These are phyloP conservation scores for Umimayanthus chanpuru DNA, from an alignment of 92 coral and sea anemone genomes.

Conservation along the genomic window DNA sequence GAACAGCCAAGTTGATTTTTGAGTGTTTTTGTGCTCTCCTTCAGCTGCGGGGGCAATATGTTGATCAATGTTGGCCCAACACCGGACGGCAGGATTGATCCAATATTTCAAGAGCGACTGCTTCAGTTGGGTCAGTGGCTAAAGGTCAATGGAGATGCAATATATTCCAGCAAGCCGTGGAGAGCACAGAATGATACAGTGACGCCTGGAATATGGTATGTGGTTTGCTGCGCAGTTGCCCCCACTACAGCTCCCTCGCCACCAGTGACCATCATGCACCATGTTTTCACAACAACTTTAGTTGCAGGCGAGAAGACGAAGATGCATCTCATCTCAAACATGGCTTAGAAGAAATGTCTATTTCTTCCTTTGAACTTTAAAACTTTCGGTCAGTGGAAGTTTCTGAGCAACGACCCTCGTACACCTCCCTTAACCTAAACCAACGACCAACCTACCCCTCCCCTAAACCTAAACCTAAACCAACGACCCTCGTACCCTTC, in stretches of 20 bases:
- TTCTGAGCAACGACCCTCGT: too few species aligned
- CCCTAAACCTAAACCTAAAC: too few species aligned
- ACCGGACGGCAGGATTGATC: slow-evolving; percentile 83
- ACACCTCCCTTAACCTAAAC: too few species aligned
- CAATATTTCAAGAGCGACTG: slow-evolving; percentile 89
- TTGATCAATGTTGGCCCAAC: slow-evolving; percentile 96
- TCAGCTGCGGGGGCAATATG: slow-evolving; percentile 94
- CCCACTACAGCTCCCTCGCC: neutral
- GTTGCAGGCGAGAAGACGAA: too few species aligned
- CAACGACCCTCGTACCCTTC: too few species aligned
- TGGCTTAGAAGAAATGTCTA: too few species aligned
- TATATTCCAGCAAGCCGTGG: slow-evolving; percentile 91
- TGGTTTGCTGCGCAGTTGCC: neutral
- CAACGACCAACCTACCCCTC: too few species aligned
- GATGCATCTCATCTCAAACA: too few species aligned
- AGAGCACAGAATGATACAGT: slow-evolving; percentile 90
- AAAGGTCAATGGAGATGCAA: slow-evolving; percentile 89
- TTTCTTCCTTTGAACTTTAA: too few species aligned
- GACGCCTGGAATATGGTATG: slow-evolving; percentile 80
- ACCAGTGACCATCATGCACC: neutral
- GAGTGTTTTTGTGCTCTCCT: neutral
- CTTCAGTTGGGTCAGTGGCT: slow-evolving; percentile 96
- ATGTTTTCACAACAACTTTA: neutral
- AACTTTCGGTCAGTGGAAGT: too few species aligned
- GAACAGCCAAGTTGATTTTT: neutral